These are phyloP conservation scores for Athalia rosae DNA, from an alignment of 2,888 invertebrate species.

Conservation along the genomic window DNA sequence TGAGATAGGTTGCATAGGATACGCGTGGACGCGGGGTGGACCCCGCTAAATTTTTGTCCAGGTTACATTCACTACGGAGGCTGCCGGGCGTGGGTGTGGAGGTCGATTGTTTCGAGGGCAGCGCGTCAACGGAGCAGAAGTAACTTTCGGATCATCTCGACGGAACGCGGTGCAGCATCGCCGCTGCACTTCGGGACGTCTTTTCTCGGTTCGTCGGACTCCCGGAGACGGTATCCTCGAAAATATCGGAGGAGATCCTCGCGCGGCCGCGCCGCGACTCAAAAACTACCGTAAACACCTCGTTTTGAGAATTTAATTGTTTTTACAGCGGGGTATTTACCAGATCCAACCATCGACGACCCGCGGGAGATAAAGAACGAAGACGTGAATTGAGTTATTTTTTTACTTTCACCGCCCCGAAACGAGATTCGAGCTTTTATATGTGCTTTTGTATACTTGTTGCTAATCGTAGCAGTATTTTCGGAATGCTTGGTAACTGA, in stretches of 20 bases:
- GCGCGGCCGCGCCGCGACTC: constrained; percentile 1
- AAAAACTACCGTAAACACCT: constrained; percentile 36
- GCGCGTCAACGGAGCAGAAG: constrained; percentile 53
- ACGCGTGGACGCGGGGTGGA: constrained; percentile 31
- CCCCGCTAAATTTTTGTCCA: constrained; percentile 35
- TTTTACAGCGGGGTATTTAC: constrained; percentile 31
- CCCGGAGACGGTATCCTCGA: constrained; percentile 29
- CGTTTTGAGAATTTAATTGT: constrained; percentile 39
- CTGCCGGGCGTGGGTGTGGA: constrained; percentile 27
- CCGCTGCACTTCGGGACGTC: constrained; percentile 38
- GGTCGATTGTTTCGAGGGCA: constrained; percentile 57
- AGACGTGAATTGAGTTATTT: background rate
- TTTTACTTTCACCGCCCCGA: background rate
- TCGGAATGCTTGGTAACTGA: background rate
- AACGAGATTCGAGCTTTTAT: background rate
- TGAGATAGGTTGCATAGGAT: constrained; percentile 54
- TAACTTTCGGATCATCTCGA: constrained; percentile 57
- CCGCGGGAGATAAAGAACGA: background rate
- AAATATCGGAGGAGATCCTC: constrained; percentile 14
- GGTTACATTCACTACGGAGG: background rate
- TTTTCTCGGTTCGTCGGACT: constrained; percentile 43
- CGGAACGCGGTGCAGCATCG: constrained; percentile 3
- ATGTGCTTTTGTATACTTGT: background rate
- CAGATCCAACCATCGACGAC: constrained; percentile 4
- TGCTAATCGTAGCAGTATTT: background rate